Conservation (phyloP, 2,888 invertebrate species). For the Tenthredo mesomela region DNA sequence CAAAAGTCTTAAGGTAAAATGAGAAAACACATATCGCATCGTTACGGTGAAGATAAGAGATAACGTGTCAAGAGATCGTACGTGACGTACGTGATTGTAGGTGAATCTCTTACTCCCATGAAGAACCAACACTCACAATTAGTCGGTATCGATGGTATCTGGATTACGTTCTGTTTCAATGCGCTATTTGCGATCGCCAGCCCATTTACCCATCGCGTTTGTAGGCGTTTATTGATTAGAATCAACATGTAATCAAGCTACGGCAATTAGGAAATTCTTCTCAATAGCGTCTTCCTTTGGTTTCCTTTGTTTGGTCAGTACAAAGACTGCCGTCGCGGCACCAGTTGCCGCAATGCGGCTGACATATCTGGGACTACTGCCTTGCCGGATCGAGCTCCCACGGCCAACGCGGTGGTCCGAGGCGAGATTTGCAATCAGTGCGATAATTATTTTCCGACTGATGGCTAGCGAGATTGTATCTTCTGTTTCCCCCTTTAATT, state of each 20-base stretch:
- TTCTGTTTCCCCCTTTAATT: constrained; percentile 43
- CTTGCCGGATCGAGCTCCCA: constrained; percentile 47
- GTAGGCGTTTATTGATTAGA: constrained; percentile 35
- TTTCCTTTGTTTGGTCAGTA: constrained; percentile 45
- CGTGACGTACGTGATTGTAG: constrained; percentile 35
- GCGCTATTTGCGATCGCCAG: background rate
- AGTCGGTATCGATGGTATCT: constrained; percentile 42
- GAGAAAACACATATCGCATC: constrained; percentile 17
- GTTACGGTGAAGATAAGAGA: background rate
- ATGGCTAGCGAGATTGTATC: constrained; percentile 48
- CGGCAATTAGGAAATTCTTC: constrained; percentile 44
- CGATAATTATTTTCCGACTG: constrained; percentile 53
- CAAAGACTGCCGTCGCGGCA: background rate
- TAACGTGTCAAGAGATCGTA: constrained; percentile 38
- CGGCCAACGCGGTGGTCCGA: constrained; percentile 52
- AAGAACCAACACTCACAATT: constrained; percentile 40
- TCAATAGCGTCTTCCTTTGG: background rate
- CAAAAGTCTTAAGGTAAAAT: constrained; percentile 3
- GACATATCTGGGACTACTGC: constrained; percentile 48
- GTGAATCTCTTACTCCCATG: constrained; percentile 42
- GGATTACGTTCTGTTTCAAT: constrained; percentile 35
- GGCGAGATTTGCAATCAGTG: constrained; percentile 52
- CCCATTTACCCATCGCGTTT: constrained; percentile 1
- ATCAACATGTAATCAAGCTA: constrained; percentile 42
- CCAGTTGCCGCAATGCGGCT: constrained; percentile 41